A percentile compares a stretch with the other conserved stretches of the same genome.
phyloP scores from a whole-genome alignment of 2,888 invertebrate species.

The Idaea straminata region DNA sequence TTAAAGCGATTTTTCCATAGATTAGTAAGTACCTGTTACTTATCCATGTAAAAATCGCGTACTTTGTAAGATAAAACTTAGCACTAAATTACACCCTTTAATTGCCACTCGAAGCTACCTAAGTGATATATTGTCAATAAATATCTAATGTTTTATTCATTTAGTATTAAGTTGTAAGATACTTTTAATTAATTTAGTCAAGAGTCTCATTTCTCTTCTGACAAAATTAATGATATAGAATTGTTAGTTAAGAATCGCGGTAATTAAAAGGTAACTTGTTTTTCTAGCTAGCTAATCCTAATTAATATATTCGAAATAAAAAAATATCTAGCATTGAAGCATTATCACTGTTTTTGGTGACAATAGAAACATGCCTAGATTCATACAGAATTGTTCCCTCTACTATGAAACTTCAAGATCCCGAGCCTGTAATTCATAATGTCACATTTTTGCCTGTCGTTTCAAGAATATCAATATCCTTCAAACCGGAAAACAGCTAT shows the following conservation, averaged over 20 bases:
- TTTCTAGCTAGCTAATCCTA: neutral
- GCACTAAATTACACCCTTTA: neutral
- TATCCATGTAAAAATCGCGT: neutral
- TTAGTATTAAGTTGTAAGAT: constrained; percentile 22
- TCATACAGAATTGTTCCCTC: too few species aligned
- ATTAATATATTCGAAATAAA: neutral
- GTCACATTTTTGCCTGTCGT: too few species aligned
- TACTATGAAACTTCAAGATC: too few species aligned
- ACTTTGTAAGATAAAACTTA: neutral
- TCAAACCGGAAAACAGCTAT: too few species aligned
- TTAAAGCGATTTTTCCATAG: too few species aligned
- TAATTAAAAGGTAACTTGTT: constrained; percentile 19
- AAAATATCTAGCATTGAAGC: neutral
- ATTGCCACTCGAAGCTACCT: constrained; percentile 8
- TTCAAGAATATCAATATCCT: too few species aligned
- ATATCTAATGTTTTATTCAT: constrained; percentile 21
- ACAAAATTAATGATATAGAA: constrained; percentile 22
- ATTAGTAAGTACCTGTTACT: neutral
- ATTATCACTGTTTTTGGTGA: constrained; percentile 10
- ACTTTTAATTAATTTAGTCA: constrained; percentile 26
- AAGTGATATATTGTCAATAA: constrained; percentile 15
- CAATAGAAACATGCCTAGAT: too few species aligned
- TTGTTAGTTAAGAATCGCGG: constrained; percentile 19
- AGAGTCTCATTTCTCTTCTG: constrained; percentile 26
- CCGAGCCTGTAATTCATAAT: too few species aligned